Base-by-base conservation (phyloP, 2,797 vertebrate species). In the Myoxocephalus aenaeus region DNA sequence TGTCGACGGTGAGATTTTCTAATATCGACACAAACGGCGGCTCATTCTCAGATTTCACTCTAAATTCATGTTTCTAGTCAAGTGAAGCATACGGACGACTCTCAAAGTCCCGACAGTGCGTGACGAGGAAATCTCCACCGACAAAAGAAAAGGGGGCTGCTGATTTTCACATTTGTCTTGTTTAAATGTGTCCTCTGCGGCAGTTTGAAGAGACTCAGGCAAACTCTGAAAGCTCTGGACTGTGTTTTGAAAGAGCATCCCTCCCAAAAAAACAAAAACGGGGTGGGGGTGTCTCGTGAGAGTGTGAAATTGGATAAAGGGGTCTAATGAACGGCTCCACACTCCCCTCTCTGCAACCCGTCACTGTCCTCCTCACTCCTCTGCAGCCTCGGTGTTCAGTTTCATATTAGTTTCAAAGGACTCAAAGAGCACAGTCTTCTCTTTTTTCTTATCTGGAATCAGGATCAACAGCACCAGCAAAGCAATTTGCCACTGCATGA, bases 351-450 rank as follows among this genome's bases (percentile, higher is more conserved):
- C 65, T 70, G 78, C 62, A 54, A 82, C 90, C 84, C 78, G 81
- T 91, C 85, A 86, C 85, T 85, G 87, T 88, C 87, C 80, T 73
- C 80, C 86, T 87, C 82, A 11, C 29, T 79, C 70, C 75, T 82
- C 64, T 69, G 56, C 79, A 68, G 87, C 64, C 59, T 58, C 75
- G 20, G 77, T 34, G 63, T 75, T 38, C 59, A 87, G 65, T 80
- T 81, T 83, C 77, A 73, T 66, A 77, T 88, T 70, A 78, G 73
- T 81, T 88, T 89, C 81, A 87, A 84, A 87, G 85, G 75, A 83
- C 77, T 86, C 77, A 68, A 59, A 76, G 51, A 83, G 25, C 62
- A 5, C 44, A 27, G 64, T 27, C 40, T 40, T 70, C 56, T 68
- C 82, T 40, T 63, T 81, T 79, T 79, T 80, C 65, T 80, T 79